Evolutionary conservation across 2,113 vertebrate genomes (phyloP), one percentile per base, ranked within the genome.

Genomic region (Oreochromis tanganicae): DNA sequence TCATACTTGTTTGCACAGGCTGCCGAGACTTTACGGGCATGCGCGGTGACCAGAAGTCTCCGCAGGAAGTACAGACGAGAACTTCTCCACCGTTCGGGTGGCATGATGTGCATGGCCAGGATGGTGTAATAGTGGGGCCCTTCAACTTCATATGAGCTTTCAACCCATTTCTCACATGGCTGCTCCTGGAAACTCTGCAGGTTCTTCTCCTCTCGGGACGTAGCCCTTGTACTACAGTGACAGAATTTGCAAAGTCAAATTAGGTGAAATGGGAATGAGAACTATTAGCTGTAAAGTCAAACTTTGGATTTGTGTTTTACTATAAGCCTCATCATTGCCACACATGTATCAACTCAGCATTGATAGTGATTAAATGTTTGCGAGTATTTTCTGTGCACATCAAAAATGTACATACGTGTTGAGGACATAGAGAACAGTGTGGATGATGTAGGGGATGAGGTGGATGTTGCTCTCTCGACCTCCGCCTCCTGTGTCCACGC

Each of bases 391-490:
- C 43, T 73, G 21, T n/a, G n/a, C 2, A 27, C 7, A 59, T 16
- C 10, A 50, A 21, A 83, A 36, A 5, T 14, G 17, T n/a, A 96
- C 97, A 82, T 95, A 99, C 99, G 99, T 99, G 97, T 99, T 99
- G 92, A 99, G 97, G 89, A 99, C 99, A 2, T 99, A 99, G 94
- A 99, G 99, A 95, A 99, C 98, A 6, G 99, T 99, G 96, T 99
- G 99, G 91, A 99, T 97, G 93, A 99, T 98, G 97, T 99, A 99
- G 0, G 98, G 99, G 90, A 99, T 98, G 94, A 99, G 98, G 96
- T 99, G 98, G 85, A 99, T 97, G 97, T 99, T 99, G 97, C 98
- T 99, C 96, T 99, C 98, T 5, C 99, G 96, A 48, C 99, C 99
- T 4, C 99, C 99, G 36, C 98, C 98, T 0, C 98, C 98, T 0